Conservation (phyloP, 2,888 invertebrate species). For the Julus scanicus region DNA sequence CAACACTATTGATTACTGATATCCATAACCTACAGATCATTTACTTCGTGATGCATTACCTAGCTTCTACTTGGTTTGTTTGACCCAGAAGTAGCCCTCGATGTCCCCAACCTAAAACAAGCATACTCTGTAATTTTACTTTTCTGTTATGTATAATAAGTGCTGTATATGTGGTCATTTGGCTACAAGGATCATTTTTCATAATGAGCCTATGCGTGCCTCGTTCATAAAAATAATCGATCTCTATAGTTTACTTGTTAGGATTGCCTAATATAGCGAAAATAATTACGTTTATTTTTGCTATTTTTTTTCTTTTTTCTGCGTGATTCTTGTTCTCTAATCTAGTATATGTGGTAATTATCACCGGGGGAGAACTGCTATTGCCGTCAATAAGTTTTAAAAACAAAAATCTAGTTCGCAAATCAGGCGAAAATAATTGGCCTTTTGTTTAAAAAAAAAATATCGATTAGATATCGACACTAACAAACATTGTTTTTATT, state of each 20-base stretch:
- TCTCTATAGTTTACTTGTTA: not conserved
- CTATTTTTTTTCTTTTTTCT: not conserved
- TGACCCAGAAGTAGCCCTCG: too few relatives aligned
- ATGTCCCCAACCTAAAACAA: too few relatives aligned
- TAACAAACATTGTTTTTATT: not conserved
- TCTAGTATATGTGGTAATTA: not conserved
- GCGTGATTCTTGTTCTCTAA: too few relatives aligned
- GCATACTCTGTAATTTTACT: too few relatives aligned
- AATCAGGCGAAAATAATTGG: not conserved
- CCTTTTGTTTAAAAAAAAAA: not conserved
- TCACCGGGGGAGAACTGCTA: not conserved
- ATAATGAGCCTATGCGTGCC: not conserved
- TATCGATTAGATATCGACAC: not conserved
- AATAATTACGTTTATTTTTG: too few relatives aligned
- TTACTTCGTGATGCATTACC: too few relatives aligned
- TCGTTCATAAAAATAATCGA: not conserved
- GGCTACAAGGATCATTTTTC: too few relatives aligned
- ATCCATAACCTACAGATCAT: too few relatives aligned
- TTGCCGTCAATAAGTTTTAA: not conserved
- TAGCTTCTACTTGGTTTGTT: too few relatives aligned
- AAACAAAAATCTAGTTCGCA: not conserved
- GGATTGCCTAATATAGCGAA: not conserved
- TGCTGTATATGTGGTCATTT: too few relatives aligned
- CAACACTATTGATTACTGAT: too few relatives aligned
- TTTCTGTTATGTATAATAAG: too few relatives aligned